Conservation (phyloP, 1,140 invertebrate genomes). For the Pinna nobilis region DNA sequence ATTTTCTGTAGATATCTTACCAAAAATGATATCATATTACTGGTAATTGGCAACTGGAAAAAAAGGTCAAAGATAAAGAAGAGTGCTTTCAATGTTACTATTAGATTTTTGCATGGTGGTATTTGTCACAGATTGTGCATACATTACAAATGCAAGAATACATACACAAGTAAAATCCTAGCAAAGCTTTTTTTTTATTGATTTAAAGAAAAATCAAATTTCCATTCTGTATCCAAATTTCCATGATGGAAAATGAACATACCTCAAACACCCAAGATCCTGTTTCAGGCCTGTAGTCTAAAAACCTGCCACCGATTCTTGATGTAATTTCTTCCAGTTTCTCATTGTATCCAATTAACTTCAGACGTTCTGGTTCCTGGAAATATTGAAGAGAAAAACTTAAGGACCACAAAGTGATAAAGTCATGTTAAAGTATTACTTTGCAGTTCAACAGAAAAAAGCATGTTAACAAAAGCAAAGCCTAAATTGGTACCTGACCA, state of each 20-base stretch:
- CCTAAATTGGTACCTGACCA: too few species aligned
- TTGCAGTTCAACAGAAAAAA: not conserved
- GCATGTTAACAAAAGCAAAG: not conserved
- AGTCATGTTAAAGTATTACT: not conserved
- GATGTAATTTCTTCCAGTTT: conserved; percentile 89
- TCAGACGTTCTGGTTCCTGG: conserved; percentile 83
- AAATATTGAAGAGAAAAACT: conserved; percentile 19
- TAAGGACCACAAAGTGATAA: not conserved
- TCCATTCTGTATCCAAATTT: not conserved
- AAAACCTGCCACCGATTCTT: conserved; percentile 91
- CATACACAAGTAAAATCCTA: too few species aligned
- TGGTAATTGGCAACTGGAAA: too few species aligned
- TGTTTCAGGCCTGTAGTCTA: conserved; percentile 95
- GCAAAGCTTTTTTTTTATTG: too few species aligned
- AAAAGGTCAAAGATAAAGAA: too few species aligned
- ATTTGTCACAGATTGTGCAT: too few species aligned
- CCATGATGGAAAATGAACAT: conserved; percentile 10
- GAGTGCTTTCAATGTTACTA: too few species aligned
- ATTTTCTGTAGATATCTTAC: too few species aligned
- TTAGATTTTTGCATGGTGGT: too few species aligned
- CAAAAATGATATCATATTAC: too few species aligned
- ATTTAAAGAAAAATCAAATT: too few species aligned
- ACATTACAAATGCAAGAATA: too few species aligned
- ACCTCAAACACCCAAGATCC: conserved; percentile 95
- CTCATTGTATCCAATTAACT: conserved; percentile 90